Conservation (phyloP, 2,113 vertebrate genomes). For the Tyto alba region DNA sequence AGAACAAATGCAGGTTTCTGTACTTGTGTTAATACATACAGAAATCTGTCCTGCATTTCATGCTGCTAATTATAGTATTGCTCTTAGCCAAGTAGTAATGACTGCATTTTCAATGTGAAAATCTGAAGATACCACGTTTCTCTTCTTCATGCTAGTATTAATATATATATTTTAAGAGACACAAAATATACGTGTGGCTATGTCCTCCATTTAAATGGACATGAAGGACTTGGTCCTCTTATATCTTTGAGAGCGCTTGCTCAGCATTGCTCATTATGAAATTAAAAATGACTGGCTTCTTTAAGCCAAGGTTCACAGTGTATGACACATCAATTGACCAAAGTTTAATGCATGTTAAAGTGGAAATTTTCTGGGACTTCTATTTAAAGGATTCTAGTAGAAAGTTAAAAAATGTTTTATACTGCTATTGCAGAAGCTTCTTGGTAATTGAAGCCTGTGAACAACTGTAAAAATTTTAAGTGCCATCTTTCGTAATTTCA, state of each 20-base stretch:
- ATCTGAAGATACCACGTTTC: background rate
- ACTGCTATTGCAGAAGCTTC: background rate
- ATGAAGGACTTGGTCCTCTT: background rate
- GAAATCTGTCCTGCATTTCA: accelerated
- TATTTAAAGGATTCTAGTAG: background rate
- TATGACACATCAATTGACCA: background rate
- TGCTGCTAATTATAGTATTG: background rate
- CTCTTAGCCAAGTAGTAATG: background rate
- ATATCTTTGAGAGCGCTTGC: background rate
- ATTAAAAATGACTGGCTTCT: background rate
- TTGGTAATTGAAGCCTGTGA: background rate
- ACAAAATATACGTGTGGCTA: background rate
- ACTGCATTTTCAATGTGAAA: background rate
- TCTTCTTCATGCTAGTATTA: background rate
- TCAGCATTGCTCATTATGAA: background rate
- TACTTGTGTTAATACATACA: background rate
- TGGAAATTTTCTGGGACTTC: background rate
- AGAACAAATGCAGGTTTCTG: background rate
- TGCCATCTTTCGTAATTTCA: background rate
- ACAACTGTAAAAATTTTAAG: background rate
- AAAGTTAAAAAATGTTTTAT: background rate
- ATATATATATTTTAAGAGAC: background rate
- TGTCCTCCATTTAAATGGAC: background rate
- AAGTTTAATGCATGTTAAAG: background rate
- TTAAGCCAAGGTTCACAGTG: background rate